Conservation (phyloP, 2,797 vertebrate genomes). For the Fratercula arctica region DNA sequence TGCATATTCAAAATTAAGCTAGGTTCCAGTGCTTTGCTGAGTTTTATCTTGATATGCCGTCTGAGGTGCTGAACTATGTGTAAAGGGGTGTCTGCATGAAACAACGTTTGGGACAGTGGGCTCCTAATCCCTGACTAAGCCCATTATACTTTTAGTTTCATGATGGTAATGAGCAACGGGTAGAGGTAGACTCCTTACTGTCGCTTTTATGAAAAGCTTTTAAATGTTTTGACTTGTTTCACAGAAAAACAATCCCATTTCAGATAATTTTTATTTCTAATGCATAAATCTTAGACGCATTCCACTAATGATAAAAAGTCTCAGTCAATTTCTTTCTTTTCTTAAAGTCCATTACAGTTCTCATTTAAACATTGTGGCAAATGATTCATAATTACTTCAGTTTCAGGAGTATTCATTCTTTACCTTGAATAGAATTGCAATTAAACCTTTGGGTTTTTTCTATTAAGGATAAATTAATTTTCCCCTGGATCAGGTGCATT, state of each 20-base stretch:
- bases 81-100: background rate
- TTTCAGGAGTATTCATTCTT: slow-evolving; percentile 36
- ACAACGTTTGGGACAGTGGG: background rate
- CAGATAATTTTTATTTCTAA: background rate
- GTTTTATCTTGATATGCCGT: background rate
- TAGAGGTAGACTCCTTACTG: background rate
- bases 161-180: background rate
- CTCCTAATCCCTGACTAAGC: background rate
- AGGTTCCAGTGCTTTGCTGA: background rate
- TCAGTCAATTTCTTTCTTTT: slow-evolving; percentile 10
- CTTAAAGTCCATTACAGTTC: background rate
- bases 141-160: background rate
- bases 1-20: background rate
- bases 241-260: background rate
- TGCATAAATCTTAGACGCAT: background rate
- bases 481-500: slow-evolving; percentile 4
- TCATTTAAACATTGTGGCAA: slow-evolving; percentile 18
- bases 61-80: background rate
- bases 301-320: background rate
- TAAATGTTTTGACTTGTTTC: background rate
- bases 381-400: slow-evolving; percentile 49
- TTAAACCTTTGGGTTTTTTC: slow-evolving; percentile 4
- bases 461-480: slow-evolving; percentile 48
- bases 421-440: slow-evolving; percentile 35
- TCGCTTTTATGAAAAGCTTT: background rate